Evolutionary conservation across 2,113 vertebrate species (phyloP).

Genomic region (Dinomys branickii): DNA sequence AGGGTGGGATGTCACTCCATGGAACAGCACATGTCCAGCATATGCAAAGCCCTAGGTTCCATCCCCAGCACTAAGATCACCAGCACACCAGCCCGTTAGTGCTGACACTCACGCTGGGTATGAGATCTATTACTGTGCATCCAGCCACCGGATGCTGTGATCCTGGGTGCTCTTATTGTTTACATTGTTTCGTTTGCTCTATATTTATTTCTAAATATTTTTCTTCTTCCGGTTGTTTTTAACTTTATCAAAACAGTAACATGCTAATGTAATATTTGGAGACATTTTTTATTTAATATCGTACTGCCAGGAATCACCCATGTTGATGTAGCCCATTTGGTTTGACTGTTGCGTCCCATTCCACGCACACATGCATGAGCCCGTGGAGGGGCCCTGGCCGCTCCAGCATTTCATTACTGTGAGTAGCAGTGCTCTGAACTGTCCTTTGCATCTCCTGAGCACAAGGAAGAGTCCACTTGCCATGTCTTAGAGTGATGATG

Average conservation of each 20-base stretch:
- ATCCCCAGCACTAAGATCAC: too few species aligned
- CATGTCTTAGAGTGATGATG: not conserved
- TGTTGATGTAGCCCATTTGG: not conserved
- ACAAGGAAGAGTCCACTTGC: not conserved
- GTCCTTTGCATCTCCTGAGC: not conserved
- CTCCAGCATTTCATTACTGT: not conserved
- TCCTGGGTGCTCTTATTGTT: not conserved
- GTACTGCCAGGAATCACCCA: not conserved
- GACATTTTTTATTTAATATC: not conserved
- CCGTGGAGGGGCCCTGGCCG: not conserved
- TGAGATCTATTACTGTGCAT: not conserved
- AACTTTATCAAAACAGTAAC: not conserved
- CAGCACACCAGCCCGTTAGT: not conserved
- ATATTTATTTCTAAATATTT: not conserved
- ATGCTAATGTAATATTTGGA: not conserved
- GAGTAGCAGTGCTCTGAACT: not conserved
- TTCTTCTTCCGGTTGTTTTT: not conserved
- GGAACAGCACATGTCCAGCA: not conserved
- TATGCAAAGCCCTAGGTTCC: not conserved
- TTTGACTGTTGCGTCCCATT: not conserved
- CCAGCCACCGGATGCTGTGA: not conserved
- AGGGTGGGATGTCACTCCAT: not conserved
- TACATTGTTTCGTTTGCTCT: not conserved
- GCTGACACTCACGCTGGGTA: not conserved
- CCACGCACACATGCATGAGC: not conserved